A percentile compares a stretch with the other conserved stretches of the same genome.
phyloP scores from a whole-genome alignment of 1,140 invertebrate species.

The Neodiprion lecontei region DNA sequence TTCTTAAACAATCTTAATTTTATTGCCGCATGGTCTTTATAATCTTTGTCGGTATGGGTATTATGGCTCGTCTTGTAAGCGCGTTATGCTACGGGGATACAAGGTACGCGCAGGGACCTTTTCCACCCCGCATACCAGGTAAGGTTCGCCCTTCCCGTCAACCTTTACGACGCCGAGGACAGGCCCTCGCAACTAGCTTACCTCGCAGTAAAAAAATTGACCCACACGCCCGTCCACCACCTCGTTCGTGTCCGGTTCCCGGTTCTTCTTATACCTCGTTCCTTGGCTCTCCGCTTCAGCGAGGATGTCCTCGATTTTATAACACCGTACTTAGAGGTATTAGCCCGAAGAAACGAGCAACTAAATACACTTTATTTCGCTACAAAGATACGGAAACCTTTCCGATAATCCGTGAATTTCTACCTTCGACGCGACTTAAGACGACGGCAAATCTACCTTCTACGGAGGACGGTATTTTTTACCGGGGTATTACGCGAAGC shows the following conservation, averaged over 20 bases:
- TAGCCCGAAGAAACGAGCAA: slow-evolving; percentile 23
- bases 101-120: background rate
- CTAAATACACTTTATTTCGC: slow-evolving; percentile 29
- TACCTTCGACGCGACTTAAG: no score
- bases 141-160: background rate
- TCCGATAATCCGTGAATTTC: slow-evolving; percentile 31
- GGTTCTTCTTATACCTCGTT: no score
- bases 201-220: background rate
- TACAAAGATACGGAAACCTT: slow-evolving; percentile 29
- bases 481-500: no score
- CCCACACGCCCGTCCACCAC: no score
- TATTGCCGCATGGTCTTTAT: background rate
- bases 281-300: slow-evolving; percentile 1
- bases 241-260: no score
- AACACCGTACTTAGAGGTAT: background rate
- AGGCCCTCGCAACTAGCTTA: background rate
- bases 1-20: background rate
- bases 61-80: no score
- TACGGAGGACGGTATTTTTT: no score
- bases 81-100: no score
- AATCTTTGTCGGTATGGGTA: background rate
- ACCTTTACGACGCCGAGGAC: background rate
- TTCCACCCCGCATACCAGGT: background rate
- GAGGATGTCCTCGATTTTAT: slow-evolving; percentile 5
- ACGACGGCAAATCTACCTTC: no score